Evolutionary conservation across 2,113 vertebrate species (phyloP).

Genomic region (Dipodomys ordii): DNA sequence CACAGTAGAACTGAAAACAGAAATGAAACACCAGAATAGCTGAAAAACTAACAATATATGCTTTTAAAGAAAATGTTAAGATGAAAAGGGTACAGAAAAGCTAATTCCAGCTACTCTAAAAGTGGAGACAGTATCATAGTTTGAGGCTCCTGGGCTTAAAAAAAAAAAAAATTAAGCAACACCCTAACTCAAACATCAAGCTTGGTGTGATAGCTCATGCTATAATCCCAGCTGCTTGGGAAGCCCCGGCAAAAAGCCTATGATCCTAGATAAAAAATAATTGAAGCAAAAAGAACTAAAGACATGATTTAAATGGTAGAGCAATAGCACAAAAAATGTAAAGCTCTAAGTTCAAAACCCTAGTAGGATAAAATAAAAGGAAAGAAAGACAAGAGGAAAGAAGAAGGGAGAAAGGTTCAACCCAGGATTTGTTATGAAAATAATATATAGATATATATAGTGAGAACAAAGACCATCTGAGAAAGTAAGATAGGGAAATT

Average conservation of each 20-base stretch:
- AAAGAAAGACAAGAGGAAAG: no score
- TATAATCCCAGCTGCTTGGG: no score
- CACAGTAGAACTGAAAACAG: slow-evolving; percentile 6
- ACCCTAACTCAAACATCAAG: no score
- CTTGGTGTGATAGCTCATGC: no score
- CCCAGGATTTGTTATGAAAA: background rate
- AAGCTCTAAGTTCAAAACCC: no score
- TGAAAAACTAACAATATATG: slow-evolving; percentile 17
- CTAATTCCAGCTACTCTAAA: background rate
- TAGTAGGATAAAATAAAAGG: no score
- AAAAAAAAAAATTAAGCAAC: background rate
- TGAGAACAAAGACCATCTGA: background rate
- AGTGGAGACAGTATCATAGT: no score
- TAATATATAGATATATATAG: background rate
- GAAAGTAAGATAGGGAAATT: slow-evolving; percentile 26
- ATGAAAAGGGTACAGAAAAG: background rate
- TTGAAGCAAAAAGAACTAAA: no score
- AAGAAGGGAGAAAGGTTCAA: background rate
- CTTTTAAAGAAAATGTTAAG: background rate
- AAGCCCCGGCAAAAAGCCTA: no score
- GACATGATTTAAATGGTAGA: no score
- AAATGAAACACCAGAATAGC: background rate
- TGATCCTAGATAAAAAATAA: no score
- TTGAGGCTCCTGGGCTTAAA: background rate
- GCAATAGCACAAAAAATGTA: no score